Evolutionary conservation across 1,140 invertebrate species (phyloP), one percentile per base, ranked within the genome.

Genomic region (Antheraea mylitta): DNA sequence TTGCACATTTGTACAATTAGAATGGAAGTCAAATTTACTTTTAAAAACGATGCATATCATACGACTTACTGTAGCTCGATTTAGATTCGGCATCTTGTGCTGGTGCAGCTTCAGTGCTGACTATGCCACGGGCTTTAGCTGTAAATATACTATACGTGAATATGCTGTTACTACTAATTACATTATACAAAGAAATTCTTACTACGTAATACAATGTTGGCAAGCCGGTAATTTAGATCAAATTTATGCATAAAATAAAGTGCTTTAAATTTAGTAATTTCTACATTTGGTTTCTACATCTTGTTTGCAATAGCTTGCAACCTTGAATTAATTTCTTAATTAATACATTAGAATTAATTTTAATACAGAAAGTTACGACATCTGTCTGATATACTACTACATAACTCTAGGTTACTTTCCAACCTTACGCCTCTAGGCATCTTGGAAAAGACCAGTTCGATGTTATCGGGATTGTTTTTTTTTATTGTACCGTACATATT

Each of bases 81-180:
- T 68, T 85, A 62, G 81, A 75, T 70, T 90, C 87, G 45, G 75
- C 76, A 22, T 71, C 60, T 71, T 87, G 79, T 19, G 80, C 73
- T 8, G 80, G 59, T 9, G 75, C 75, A 0, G 76, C 59, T 5
- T 67, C 69, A 8, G 81, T 76, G 9, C 66, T 70, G 4, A 74
- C 65, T 45, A 78, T 71, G 9, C 75, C 76, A 61, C 77, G 74
- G 18, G 78, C 70, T 76, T 86, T 87, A 11, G 83, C 86, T 89
- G 78, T 22, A 77, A 80, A 69, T 10, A 67, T 60, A 58, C 7
- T 42, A 9, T 7, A 42, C 7, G 7, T 42, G 7, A 9, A 42
- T 42, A 42, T 30, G 22, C 22, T 30, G 4, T 18, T 63, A 70
- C 38, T 45, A 18, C n/a, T 69, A 36, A 18, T 66, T 63, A 61